Base-by-base conservation (phyloP, 1,140 invertebrate genomes). In the Drosophila lowei region DNA sequence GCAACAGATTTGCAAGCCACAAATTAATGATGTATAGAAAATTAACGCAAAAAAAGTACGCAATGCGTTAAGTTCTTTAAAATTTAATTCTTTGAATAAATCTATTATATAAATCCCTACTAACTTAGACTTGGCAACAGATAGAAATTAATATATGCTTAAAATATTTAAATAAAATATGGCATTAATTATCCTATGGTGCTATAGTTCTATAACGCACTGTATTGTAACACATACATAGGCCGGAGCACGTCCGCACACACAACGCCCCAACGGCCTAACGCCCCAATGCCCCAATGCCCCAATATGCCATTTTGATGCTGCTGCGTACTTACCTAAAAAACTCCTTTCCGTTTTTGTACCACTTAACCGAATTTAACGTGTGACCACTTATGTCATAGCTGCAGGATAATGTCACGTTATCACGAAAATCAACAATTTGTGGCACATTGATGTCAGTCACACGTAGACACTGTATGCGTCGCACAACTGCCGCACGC, bases 311-410 rank as follows among this genome's bases (percentile, higher is more conserved):
- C n/a, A 63, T 42, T 9, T 28, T 4, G 18, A 42, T 41, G 30
- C 30, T 15, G 21, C 58, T 42, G 7, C 21, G 48, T 56, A 89
- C 90, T 86, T 93, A 95, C 72, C 94, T 93, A 91, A 94, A 96
- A 91, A 96, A 95, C 89, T 96, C 94, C 71, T 93, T 92, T 49
- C 93, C 93, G 60, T 95, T 94, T 81, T 95, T 95, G 92, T 95
- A 96, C 95, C 95, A 96, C 91, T 96, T 96, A 72, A 96, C 94
- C 9, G 95, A 95, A 91, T 96, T 96, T 25, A 96, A 92, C 15
- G 92, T 92, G 63, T 95, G 95, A 6, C 92, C 93, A 75, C 93
- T 93, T 80, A 93, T 89, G 78, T 94, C 93, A 79, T 92, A 94
- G 65, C 92, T 91, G 81, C 93, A 94, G 65, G 92, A 92, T 59